These are phyloP conservation scores for Pheosia gnoma DNA, from an alignment of 2,888 invertebrate genomes.

Conservation along the genomic window DNA sequence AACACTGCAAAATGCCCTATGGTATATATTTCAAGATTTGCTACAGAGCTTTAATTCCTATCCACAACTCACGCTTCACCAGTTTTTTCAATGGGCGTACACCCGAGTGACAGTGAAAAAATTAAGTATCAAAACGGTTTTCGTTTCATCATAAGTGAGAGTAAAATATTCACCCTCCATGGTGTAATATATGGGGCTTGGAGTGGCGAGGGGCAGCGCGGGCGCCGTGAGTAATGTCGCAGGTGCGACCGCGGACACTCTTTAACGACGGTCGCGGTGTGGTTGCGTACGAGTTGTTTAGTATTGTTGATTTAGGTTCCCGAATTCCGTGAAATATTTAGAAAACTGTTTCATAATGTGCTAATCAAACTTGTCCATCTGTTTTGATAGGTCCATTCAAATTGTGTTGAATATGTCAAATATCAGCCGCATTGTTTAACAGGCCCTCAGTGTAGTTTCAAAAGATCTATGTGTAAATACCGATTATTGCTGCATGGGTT, in stretches of 20 bases:
- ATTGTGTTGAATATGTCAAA: too few species aligned
- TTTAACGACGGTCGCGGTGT: constrained; percentile 5
- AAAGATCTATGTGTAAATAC: too few species aligned
- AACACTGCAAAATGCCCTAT: too few species aligned
- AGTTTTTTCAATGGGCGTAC: constrained; percentile 33
- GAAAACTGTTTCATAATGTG: too few species aligned
- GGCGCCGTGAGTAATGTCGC: constrained; percentile 17
- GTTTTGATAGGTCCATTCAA: too few species aligned
- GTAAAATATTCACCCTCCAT: constrained; percentile 49
- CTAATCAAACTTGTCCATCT: too few species aligned
- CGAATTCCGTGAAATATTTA: too few species aligned
- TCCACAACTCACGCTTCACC: neutral
- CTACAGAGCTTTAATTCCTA: neutral
- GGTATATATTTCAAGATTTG: too few species aligned
- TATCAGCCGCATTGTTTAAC: too few species aligned
- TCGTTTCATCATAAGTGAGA: constrained; percentile 41
- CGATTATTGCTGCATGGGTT: too few species aligned
- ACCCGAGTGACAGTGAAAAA: constrained; percentile 37
- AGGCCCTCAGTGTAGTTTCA: too few species aligned
- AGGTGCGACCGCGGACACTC: neutral
- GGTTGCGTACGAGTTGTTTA: neutral
- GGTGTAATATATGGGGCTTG: constrained; percentile 41
- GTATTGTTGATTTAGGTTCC: neutral
- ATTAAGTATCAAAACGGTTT: constrained; percentile 33
- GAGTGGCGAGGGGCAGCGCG: constrained; percentile 24